These are phyloP conservation scores for Natrix natrix DNA, from an alignment of 2,797 vertebrate species.

Conservation along the genomic window DNA sequence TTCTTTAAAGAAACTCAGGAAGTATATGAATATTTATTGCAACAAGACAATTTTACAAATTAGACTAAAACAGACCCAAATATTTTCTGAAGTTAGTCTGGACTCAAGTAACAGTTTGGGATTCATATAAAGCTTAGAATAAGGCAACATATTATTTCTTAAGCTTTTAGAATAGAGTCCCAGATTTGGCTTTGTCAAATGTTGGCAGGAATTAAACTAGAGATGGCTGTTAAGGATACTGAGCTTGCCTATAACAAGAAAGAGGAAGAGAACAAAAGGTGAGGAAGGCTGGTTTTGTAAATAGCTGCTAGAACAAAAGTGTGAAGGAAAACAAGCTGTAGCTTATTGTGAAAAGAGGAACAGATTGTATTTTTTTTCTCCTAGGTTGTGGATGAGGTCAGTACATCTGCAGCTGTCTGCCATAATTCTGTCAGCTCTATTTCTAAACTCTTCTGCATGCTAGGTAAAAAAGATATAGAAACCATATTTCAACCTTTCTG, in stretches of 20 bases:
- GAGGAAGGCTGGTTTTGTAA: background rate
- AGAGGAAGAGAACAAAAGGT: background rate
- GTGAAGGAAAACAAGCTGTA: background rate
- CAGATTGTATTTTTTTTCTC: background rate
- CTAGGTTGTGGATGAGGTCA: background rate
- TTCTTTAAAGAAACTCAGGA: background rate
- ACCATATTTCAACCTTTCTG: background rate
- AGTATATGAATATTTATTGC: background rate
- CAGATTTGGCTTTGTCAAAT: background rate
- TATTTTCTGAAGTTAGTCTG: background rate
- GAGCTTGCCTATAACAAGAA: background rate
- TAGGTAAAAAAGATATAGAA: background rate
- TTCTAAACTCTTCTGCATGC: background rate
- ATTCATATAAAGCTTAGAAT: background rate
- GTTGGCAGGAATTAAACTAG: background rate
- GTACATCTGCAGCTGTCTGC: background rate
- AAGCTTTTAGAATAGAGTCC: background rate
- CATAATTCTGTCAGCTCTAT: background rate
- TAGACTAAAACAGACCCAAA: background rate
- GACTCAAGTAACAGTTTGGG: background rate
- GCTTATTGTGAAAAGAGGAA: background rate
- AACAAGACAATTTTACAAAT: background rate
- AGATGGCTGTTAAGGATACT: background rate
- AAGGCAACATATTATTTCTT: background rate
- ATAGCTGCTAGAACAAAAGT: background rate